Conservation (phyloP, 2,797 vertebrate genomes). For the Alcedo quadribrachys region DNA sequence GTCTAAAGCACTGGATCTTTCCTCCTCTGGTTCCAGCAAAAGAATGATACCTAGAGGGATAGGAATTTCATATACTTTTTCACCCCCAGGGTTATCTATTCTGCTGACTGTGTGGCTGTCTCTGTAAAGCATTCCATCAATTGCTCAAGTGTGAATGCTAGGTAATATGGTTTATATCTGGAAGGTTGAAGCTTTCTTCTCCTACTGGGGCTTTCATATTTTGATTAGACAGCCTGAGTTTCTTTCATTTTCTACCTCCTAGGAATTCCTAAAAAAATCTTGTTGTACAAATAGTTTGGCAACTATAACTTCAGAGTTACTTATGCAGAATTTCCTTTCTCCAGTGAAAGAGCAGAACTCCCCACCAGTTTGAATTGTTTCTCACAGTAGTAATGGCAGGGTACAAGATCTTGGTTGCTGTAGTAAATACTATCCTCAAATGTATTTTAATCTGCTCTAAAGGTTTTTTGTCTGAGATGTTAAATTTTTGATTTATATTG, state of each 20-base stretch:
- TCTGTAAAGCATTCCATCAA: conserved; percentile 41
- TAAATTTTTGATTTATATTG: neutral
- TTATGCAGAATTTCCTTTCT: neutral
- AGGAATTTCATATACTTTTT: conserved; percentile 39
- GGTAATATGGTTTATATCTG: conserved; percentile 60
- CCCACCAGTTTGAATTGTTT: neutral
- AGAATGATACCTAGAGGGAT: conserved; percentile 18
- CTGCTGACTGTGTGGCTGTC: conserved; percentile 42
- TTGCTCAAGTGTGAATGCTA: conserved; percentile 55
- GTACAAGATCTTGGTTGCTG: neutral
- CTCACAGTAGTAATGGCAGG: neutral
- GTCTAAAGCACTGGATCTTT: neutral
- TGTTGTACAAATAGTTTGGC: neutral
- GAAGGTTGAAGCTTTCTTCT: conserved; percentile 50
- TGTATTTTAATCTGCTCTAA: neutral
- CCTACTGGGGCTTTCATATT: conserved; percentile 48
- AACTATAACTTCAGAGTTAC: neutral
- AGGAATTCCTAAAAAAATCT: neutral
- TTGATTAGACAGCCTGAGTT: conserved; percentile 14
- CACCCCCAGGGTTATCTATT: conserved; percentile 5
- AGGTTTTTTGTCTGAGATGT: neutral
- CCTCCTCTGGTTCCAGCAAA: conserved; percentile 24
- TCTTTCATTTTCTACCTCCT: neutral
- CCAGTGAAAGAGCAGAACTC: neutral
- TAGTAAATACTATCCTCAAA: neutral